Percentiles rank a stretch among this genome's conserved stretches.
Evolutionary conservation across 2,113 vertebrate species (phyloP).

Genomic region (Pao palembangensis): DNA sequence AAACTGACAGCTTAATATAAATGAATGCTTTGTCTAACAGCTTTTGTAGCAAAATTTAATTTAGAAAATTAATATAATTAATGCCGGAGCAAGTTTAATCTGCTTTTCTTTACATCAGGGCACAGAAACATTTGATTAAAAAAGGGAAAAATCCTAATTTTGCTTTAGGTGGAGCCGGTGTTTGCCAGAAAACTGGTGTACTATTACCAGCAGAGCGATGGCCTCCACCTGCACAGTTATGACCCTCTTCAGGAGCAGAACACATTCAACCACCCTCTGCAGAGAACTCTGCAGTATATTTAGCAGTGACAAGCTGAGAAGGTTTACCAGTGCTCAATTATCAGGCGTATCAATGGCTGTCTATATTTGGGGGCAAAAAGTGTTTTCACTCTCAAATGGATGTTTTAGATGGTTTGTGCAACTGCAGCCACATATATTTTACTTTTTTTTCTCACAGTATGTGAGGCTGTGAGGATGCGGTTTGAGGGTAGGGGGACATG

Average conservation of each 20-base stretch:
- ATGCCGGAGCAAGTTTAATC: too few relatives aligned
- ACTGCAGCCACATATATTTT: constrained; percentile 3
- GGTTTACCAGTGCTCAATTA: too few relatives aligned
- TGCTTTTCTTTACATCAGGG: too few relatives aligned
- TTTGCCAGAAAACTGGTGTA: constrained; percentile 91
- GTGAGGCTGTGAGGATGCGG: constrained; percentile 69
- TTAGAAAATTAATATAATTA: neutral
- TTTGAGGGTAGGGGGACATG: constrained; percentile 57
- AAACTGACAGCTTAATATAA: neutral
- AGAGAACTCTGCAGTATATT: constrained; percentile 85
- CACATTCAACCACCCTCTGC: constrained; percentile 69
- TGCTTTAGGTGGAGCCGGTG: constrained; percentile 88
- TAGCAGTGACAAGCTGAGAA: constrained; percentile 78
- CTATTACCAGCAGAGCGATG: constrained; percentile 88
- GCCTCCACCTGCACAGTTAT: constrained; percentile 84
- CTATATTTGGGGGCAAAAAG: constrained; percentile 59
- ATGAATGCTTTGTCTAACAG: neutral
- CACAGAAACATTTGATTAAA: neutral
- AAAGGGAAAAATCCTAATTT: neutral
- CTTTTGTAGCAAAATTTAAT: neutral
- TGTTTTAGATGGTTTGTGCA: constrained; percentile 14
- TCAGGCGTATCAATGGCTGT: constrained; percentile 29
- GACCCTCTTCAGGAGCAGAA: constrained; percentile 80
- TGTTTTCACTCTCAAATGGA: constrained; percentile 32
- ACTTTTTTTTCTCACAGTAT: constrained; percentile 26